phyloP scores from a whole-genome alignment of 2,888 invertebrate genomes.

The Ernsta delagoae region DNA sequence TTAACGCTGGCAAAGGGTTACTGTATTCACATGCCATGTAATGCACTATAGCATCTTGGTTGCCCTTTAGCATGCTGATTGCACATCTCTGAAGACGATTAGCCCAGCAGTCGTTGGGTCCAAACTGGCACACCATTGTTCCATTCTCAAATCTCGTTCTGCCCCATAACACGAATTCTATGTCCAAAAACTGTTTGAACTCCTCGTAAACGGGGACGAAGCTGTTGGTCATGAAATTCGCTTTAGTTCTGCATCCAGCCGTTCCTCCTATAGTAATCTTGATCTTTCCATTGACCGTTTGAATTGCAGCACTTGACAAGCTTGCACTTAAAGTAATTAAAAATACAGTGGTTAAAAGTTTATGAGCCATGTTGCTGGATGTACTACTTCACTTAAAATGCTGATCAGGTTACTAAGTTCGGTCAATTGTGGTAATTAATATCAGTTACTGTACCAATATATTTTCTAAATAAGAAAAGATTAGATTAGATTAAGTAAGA shows the following conservation, averaged over 20 bases:
- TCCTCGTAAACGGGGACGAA: constrained; percentile 57
- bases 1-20: constrained; percentile 53
- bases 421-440: not conserved
- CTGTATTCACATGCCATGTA: constrained; percentile 74
- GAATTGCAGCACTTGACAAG: constrained; percentile 37
- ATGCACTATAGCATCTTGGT: constrained; percentile 61
- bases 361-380: constrained; percentile 9
- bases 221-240: constrained; percentile 56
- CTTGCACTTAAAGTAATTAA: not conserved
- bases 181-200: constrained; percentile 62
- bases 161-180: constrained; percentile 77
- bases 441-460: not conserved
- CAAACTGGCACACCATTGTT: constrained; percentile 61
- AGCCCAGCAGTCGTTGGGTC: constrained; percentile 67
- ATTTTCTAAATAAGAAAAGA: not conserved
- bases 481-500: not conserved
- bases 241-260: constrained; percentile 66
- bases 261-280: constrained; percentile 64
- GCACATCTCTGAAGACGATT: constrained; percentile 74
- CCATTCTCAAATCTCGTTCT: constrained; percentile 58
- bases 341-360: constrained; percentile 3
- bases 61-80: constrained; percentile 55
- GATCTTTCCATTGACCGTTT: constrained; percentile 62
- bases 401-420: not conserved
- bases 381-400: not conserved